These are phyloP conservation scores for Daboia siamensis DNA, from an alignment of 2,113 vertebrate genomes.

Conservation along the genomic window DNA sequence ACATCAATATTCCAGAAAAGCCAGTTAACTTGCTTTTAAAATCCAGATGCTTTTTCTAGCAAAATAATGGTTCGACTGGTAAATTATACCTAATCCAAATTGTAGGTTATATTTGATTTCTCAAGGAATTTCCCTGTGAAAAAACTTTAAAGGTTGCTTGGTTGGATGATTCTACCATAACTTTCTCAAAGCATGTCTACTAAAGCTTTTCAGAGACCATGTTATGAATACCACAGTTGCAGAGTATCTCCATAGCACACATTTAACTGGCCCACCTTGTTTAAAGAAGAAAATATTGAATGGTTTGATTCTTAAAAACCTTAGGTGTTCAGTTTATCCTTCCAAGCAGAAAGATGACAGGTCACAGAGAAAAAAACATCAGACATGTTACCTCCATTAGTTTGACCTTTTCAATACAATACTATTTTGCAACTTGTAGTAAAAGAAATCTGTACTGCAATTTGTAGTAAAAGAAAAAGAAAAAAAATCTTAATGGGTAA, in stretches of 20 bases:
- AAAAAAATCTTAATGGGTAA: not conserved
- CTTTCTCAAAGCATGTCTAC: not conserved
- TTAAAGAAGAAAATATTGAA: not conserved
- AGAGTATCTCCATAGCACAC: not conserved
- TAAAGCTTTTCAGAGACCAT: not conserved
- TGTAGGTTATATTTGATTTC: not conserved
- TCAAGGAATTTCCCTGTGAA: not conserved
- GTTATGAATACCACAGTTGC: not conserved
- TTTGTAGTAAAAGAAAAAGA: too few relatives aligned
- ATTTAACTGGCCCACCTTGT: not conserved
- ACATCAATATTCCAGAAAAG: not conserved
- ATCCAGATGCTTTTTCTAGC: not conserved
- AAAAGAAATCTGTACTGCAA: not conserved
- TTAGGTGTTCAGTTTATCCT: not conserved
- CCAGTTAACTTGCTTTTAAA: not conserved
- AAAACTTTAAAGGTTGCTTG: not conserved
- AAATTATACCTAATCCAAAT: not conserved
- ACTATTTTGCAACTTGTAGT: not conserved
- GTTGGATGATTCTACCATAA: not conserved
- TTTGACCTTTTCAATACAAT: not conserved
- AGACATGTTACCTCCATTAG: not conserved
- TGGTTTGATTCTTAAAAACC: not conserved
- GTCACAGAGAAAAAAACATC: not conserved
- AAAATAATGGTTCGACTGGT: not conserved
- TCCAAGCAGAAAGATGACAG: not conserved